Evolutionary conservation across 1,140 invertebrate species (phyloP), one percentile per base, ranked within the genome.

Genomic region (Drosophila chauvacae): DNA sequence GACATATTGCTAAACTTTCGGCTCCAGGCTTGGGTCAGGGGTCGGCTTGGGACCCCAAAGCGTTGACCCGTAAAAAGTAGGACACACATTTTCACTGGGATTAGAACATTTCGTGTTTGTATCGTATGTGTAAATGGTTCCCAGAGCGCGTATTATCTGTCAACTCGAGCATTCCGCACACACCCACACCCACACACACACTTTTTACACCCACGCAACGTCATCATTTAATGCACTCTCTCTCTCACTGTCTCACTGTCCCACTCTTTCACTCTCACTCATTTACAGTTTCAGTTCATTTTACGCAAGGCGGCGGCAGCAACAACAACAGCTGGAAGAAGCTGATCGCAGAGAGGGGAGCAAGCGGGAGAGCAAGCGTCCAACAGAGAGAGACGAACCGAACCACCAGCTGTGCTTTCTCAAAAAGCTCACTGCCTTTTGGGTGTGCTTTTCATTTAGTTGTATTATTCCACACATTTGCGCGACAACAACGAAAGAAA

Each of bases 1-100:
- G 77, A 84, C 77, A 78, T 68, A 90, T 81, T 78, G 77, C 69
- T 75, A 81, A 90, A 88, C 72, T 90, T 88, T 90, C 65, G 58
- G 47, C 76, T 74, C 69, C 64, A 63, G 39, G 28, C 47, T 48
- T 48, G 35, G 41, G 44, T 47, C n/a, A 62, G 48, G 56, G 68
- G 66, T 84, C 80, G 74, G 68, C 68, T 57, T 14, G 58, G 58
- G 56, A 37, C 28, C 45, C 44, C n/a, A 41, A 90, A 83, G 59
- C 84, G 77, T 84, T 90, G 84, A 90, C 84, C 85, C 68, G 77
- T 60, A 69, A 81, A 84, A 77, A 61, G 62, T 84, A 77, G 77
- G 79, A 72, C 81, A 80, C 62, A 55, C 59, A 72, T 63, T 71
- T 51, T 45, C 39, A 28, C 33, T 39, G 47, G 63, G 63, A 70